These are phyloP conservation scores for Cepphus grylle DNA, from an alignment of 2,113 vertebrate species.

Conservation along the genomic window DNA sequence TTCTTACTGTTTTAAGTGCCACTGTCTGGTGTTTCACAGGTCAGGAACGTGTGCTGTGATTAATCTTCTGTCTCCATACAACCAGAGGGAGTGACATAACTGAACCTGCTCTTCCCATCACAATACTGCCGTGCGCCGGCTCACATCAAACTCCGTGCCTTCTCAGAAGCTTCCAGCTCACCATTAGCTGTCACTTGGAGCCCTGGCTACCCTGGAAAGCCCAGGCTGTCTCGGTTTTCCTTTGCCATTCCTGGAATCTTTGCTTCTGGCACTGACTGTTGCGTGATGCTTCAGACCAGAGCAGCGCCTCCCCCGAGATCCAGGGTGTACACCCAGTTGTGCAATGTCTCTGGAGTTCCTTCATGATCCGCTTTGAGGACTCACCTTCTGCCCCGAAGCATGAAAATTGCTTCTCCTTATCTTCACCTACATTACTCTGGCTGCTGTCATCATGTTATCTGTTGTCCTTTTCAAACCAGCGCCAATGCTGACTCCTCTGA, in stretches of 20 bases:
- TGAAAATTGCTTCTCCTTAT: not conserved
- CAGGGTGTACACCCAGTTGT: not conserved
- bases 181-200: not conserved
- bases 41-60: not conserved
- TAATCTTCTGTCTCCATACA: not conserved
- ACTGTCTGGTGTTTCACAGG: rapidly evolving
- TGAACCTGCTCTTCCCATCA: not conserved
- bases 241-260: rapidly evolving
- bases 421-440: not conserved
- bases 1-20: not conserved
- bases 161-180: not conserved
- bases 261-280: not conserved
- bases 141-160: not conserved
- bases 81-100: not conserved
- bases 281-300: not conserved
- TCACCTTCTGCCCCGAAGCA: not conserved
- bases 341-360: not conserved
- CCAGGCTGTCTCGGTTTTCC: not conserved
- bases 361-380: not conserved
- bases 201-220: not conserved
- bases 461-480: not conserved
- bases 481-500: not conserved
- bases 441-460: not conserved
- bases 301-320: rapidly evolving
- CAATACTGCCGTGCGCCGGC: not conserved